These are phyloP conservation scores for Oeneis ivallda DNA, from an alignment of 2,888 invertebrate genomes.

Conservation along the genomic window DNA sequence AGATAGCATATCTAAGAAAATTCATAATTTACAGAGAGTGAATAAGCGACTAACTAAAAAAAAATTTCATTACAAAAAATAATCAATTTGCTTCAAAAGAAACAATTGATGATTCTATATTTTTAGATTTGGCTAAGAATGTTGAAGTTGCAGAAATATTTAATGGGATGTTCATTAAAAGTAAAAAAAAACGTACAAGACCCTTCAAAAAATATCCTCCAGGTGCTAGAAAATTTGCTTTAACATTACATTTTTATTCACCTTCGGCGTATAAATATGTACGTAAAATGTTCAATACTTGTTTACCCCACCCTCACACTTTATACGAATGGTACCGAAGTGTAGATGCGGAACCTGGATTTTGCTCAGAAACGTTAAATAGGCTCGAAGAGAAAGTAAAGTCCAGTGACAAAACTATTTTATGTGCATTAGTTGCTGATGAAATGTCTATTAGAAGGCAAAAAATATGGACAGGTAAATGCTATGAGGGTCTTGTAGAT, in stretches of 20 bases:
- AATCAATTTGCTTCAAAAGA: neutral
- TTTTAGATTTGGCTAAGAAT: neutral
- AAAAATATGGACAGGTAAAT: conserved; percentile 6
- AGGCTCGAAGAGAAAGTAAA: conserved; percentile 2
- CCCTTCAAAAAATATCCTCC: conserved; percentile 14
- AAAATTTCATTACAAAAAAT: neutral
- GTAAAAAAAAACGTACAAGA: conserved; percentile 3
- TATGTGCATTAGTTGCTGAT: conserved; percentile 11
- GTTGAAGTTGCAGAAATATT: conserved; percentile 13
- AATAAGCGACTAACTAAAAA: conserved; percentile 1
- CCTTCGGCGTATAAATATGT: conserved; percentile 5
- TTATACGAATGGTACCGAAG: conserved; percentile 10
- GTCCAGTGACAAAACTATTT: neutral
- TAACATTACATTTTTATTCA: conserved; percentile 17
- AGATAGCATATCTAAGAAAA: too few relatives aligned
- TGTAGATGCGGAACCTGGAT: conserved; percentile 9
- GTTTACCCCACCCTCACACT: conserved; percentile 6
- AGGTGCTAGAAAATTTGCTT: conserved; percentile 4
- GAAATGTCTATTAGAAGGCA: conserved; percentile 4
- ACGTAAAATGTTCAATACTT: conserved; percentile 4
- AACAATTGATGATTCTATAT: neutral
- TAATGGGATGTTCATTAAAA: conserved; percentile 12
- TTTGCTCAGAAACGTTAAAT: conserved; percentile 6
- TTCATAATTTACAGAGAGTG: neutral
- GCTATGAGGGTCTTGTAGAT: neutral